Base-by-base conservation (phyloP, 1,140 invertebrate species). In the Physella acuta region DNA sequence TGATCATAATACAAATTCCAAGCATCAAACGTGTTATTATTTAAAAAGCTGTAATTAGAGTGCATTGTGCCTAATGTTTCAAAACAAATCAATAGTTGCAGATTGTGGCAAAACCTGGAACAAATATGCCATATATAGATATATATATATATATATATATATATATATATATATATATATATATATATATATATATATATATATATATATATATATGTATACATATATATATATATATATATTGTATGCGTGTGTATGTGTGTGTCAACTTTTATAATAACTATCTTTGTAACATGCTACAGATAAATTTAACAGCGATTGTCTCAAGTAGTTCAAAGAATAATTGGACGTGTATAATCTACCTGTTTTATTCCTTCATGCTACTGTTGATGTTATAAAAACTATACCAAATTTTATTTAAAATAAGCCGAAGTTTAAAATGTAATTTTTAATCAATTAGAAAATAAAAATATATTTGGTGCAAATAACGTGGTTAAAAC, bases 141-240 rank as follows among this genome's bases (percentile, higher is more conserved):
- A n/a, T n/a, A n/a, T n/a, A n/a, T n/a, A n/a, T n/a, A n/a, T n/a
- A n/a, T n/a, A n/a, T 44, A 44, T 20, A 44, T 11, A 11, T 44
- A 44, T 44, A 11, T 44, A 8, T 11, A 20, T 44, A 20, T 8
- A 44, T 44, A 44, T 11, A 8, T 44, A 20, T 44, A 44, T 11
- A 44, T 20, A 44, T 20, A 44, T 44, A 20, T 44, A 20, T 44
- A 44, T 11, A 8, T 44, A 44, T 44, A 8, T 8, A 44, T 11
- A 44, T 44, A 44, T 44, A 44, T 44, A 44, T 44, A 44, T 44
- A 44, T 44, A 44, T 44, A 44, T 44, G 20, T 44, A 44, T 44
- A 44, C 20, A 44, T 44, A 44, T 44, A 44, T 44, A 44, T 55
- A 55, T 55, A 20, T n/a, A n/a, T n/a, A n/a, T n/a, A n/a, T n/a